Evolutionary conservation across 2,113 vertebrate genomes (phyloP).

Genomic region (Burhinus oedicnemus): DNA sequence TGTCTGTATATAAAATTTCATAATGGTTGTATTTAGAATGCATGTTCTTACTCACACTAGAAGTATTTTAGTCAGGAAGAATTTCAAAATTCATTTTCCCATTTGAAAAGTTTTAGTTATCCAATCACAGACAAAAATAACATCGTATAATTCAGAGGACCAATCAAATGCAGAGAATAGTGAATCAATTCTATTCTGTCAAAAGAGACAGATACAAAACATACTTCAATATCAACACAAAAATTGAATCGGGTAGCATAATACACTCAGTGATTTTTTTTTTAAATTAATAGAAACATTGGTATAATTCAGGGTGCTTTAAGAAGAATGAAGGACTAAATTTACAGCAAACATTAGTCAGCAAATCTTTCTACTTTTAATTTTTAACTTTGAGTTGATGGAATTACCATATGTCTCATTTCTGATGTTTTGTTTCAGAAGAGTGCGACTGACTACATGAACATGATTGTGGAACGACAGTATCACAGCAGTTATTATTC

Average conservation of each 20-base stretch:
- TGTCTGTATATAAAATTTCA: neutral
- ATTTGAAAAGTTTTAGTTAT: neutral
- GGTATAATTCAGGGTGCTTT: neutral
- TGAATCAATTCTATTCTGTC: neutral
- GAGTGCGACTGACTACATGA: neutral
- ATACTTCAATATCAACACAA: neutral
- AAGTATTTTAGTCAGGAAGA: neutral
- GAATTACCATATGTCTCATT: neutral
- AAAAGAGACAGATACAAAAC: neutral
- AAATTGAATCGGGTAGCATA: neutral
- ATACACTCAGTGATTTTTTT: neutral
- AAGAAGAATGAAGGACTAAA: neutral
- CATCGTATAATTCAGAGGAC: neutral
- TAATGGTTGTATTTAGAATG: neutral
- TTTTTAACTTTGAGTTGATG: neutral
- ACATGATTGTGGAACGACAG: neutral
- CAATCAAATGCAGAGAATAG: neutral
- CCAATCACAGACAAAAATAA: neutral
- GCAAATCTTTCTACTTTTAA: neutral
- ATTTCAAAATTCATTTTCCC: neutral
- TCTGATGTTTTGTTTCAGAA: neutral
- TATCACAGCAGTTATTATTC: neutral
- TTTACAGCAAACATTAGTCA: neutral
- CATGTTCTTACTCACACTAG: neutral
- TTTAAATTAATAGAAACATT: neutral